Percentiles rank a stretch among this genome's conserved stretches.
Conservation (phyloP, 2,888 invertebrate genomes). For the Microchrysa polita region DNA sequence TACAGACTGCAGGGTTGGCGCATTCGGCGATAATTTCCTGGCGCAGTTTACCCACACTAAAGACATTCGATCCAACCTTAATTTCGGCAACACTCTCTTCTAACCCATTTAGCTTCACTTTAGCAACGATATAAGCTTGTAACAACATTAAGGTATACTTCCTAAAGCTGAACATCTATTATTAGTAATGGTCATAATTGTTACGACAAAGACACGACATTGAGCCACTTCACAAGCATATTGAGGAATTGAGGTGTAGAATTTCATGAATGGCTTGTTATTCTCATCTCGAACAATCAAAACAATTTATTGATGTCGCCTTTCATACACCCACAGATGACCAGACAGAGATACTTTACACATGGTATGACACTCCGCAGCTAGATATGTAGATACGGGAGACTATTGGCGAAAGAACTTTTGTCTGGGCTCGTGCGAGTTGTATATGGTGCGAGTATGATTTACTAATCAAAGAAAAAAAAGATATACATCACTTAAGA, state of each 20-base stretch:
- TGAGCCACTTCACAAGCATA: conserved; percentile 7
- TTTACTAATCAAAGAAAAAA: conserved; percentile 23
- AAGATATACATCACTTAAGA: conserved; percentile 2
- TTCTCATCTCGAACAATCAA: conserved; percentile 33
- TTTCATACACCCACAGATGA: conserved; percentile 21
- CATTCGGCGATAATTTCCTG: background rate
- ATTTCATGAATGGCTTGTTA: conserved; percentile 37
- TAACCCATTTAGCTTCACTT: background rate
- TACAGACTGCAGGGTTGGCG: background rate
- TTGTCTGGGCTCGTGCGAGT: background rate
- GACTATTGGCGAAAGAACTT: background rate
- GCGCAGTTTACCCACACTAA: no score
- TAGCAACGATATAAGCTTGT: background rate
- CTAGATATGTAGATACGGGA: background rate
- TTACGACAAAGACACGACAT: conserved; percentile 39
- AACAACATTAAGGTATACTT: conserved; percentile 29
- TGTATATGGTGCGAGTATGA: background rate
- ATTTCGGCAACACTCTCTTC: background rate
- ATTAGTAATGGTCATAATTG: conserved; percentile 39
- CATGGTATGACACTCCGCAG: background rate
- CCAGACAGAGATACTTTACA: background rate
- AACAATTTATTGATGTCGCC: conserved; percentile 37
- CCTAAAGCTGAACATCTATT: conserved; percentile 26
- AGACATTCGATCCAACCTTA: background rate
- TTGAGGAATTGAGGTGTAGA: conserved; percentile 31